Conservation (phyloP, 2,113 vertebrate genomes). For the Astur gentilis region DNA sequence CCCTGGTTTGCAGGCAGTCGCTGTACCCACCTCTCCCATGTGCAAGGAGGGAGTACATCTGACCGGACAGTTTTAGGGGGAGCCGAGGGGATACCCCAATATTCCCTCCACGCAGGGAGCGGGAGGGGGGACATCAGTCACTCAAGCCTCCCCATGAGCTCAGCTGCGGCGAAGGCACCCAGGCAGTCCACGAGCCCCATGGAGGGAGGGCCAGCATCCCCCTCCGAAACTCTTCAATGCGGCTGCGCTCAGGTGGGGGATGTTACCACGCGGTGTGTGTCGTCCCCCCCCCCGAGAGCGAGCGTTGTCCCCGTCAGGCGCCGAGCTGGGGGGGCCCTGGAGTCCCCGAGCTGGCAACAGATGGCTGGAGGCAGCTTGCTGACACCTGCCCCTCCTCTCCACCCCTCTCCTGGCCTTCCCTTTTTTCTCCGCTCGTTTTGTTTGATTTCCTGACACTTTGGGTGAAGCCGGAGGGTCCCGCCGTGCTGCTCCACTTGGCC, state of each 20-base stretch:
- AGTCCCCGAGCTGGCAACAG: conserved; percentile 43
- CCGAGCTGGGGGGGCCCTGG: not conserved
- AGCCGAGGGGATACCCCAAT: not conserved
- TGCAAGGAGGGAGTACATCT: not conserved
- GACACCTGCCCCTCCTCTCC: conserved; percentile 41
- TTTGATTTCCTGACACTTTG: not conserved
- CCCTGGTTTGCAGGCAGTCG: not conserved
- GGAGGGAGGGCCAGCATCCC: not conserved
- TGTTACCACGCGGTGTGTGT: not conserved
- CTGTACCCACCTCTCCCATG: not conserved
- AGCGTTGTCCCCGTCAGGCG: not conserved
- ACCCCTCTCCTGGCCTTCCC: not conserved
- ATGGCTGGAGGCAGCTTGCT: conserved; percentile 46
- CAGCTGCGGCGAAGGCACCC: not conserved
- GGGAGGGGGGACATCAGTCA: no score
- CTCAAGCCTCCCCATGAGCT: not conserved
- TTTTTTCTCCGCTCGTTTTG: not conserved
- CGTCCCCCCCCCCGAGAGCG: not conserved
- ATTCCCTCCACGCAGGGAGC: not conserved
- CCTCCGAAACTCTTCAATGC: not conserved
- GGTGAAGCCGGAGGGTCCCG: not conserved
- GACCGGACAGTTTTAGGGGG: not conserved
- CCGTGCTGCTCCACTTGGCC: not conserved
- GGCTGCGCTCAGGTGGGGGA: conserved; percentile 40
- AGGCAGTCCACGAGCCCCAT: not conserved